These are phyloP conservation scores for Osmoderma eremita DNA, from an alignment of 2,888 invertebrate genomes.

Conservation along the genomic window DNA sequence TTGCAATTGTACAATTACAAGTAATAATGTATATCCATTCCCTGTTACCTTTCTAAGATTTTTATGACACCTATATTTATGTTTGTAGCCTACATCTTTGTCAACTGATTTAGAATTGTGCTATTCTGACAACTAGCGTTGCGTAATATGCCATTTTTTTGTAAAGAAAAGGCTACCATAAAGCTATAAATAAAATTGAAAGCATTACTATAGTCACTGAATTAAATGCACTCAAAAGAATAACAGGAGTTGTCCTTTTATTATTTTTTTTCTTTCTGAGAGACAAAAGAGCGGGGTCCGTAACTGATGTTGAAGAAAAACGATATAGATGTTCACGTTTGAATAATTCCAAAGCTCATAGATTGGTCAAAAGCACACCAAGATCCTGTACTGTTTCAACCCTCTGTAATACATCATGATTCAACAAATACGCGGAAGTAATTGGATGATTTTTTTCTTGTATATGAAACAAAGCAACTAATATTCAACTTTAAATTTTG, in stretches of 20 bases:
- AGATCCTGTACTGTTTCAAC: too few relatives aligned
- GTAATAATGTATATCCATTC: constrained; percentile 34
- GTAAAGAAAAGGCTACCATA: constrained; percentile 16
- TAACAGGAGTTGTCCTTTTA: constrained; percentile 22
- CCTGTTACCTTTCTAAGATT: constrained; percentile 35
- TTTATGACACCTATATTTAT: constrained; percentile 33
- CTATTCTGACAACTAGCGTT: constrained; percentile 26
- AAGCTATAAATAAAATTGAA: constrained; percentile 19
- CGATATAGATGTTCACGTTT: constrained; percentile 1
- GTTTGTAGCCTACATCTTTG: constrained; percentile 25
- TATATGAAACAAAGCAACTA: too few relatives aligned
- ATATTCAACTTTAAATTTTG: too few relatives aligned
- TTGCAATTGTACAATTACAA: constrained; percentile 38
- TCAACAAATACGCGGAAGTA: too few relatives aligned
- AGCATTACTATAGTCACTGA: constrained; percentile 20
- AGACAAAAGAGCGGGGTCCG: not conserved
- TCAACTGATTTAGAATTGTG: constrained; percentile 27
- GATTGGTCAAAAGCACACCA: too few relatives aligned
- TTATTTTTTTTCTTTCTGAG: not conserved
- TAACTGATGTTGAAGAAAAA: constrained; percentile 4
- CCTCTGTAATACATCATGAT: too few relatives aligned
- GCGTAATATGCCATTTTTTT: constrained; percentile 9
- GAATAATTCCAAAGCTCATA: not conserved
- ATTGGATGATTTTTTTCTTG: too few relatives aligned
- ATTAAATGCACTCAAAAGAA: constrained; percentile 9